Base-by-base conservation (phyloP, 2,888 invertebrate genomes). In the Campopleginae sp. region DNA sequence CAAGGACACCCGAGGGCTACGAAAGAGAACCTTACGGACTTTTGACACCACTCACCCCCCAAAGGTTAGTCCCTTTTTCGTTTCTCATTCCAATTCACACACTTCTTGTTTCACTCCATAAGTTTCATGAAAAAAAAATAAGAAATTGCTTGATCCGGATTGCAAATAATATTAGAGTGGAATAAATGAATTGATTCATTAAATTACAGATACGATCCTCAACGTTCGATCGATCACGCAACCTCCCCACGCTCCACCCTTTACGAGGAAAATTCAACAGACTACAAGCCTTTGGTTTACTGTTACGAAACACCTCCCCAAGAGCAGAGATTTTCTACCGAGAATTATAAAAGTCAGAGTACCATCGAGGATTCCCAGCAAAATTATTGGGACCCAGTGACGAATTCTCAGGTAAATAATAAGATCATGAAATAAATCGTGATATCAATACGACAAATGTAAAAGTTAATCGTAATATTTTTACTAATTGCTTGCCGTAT, bases 231-330 rank as follows among this genome's bases (percentile, higher is more conserved):
- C 71, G 89, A 91, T n/a, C 90, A 89, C 19, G 82, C 86, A 2
- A 86, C 86, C 14, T 92, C 92, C 14, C 91, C 92, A 27, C 88
- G 90, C 23, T 91, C 91, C 12, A 90, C 88, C 51, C 77, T 91
- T 42, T 91, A 92, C 80, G 92, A 92, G 70, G 92, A 92, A 63
- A 92, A 89, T 82, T 92, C 92, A 4, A 85, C 90, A 88, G 92
- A 93, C 19, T 92, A 91, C 86, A 90, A 89, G 33, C 85, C 89
- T 3, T 88, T 90, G n/a, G 71, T 87, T 42, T 92, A 92, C 72
- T 92, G 92, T 77, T 93, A 92, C 84, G 92, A 92, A 71, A 92
- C 91, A 12, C 91, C 92, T 17, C 92, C 92, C 3, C 92, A 92
- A 76, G 92, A 92, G 44, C 87, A 89, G 12, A 90, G 89, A 79